These are phyloP conservation scores for Cnemophilus loriae DNA, from an alignment of 2,113 vertebrate genomes.

Conservation along the genomic window DNA sequence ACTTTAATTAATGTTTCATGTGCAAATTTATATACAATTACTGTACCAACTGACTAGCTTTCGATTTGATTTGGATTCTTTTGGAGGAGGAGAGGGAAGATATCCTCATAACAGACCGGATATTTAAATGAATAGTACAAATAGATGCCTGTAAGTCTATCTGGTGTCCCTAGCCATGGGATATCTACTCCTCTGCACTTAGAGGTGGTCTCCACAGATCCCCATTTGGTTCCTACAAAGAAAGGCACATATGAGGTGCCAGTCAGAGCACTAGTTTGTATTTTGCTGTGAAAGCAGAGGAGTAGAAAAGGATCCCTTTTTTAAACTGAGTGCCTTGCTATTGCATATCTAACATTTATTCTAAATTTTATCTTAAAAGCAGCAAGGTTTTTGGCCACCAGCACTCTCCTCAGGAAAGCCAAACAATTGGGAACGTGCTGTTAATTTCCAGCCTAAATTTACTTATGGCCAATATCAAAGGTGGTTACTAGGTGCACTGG, in stretches of 20 bases:
- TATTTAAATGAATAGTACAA: background rate
- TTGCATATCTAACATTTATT: background rate
- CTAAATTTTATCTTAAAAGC: background rate
- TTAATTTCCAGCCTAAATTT: constrained; percentile 7
- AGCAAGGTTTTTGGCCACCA: background rate
- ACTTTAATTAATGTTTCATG: constrained; percentile 53
- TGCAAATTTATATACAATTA: constrained; percentile 28
- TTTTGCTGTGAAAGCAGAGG: background rate
- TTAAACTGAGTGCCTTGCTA: background rate
- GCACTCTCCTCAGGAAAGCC: background rate
- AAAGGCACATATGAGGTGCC: background rate
- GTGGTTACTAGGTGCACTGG: background rate
- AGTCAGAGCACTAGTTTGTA: background rate
- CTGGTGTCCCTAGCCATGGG: background rate
- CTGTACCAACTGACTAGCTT: background rate
- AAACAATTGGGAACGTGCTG: background rate
- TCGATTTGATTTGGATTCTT: constrained; percentile 33
- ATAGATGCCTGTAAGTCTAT: background rate
- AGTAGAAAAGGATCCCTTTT: background rate
- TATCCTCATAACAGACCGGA: background rate
- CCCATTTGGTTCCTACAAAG: background rate
- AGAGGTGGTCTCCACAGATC: background rate
- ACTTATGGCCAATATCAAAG: background rate
- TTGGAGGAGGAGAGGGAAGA: background rate
- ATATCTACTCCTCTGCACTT: background rate